Evolutionary conservation across 2,113 vertebrate genomes (phyloP), one percentile per base, ranked within the genome.

Genomic region (Lophius piscatorius): DNA sequence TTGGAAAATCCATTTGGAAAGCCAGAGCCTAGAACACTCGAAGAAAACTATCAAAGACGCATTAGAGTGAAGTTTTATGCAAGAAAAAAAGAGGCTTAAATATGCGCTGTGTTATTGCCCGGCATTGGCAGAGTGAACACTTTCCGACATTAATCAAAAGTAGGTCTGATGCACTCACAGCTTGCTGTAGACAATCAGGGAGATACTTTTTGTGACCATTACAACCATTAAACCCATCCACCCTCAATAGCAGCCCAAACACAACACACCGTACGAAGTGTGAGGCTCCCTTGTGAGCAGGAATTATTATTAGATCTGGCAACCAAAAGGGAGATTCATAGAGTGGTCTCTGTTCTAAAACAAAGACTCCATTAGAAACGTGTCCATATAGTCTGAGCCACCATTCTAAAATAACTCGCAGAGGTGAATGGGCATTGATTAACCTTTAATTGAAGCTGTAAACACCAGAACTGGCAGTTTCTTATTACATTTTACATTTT

Each of bases 141-240:
- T 78, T 84, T 88, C 80, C 81, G 74, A 80, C 78, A 89, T 86
- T 72, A 74, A 83, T 87, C 77, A 81, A 67, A 85, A 71, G 66
- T 55, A 40, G 69, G 74, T 44, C 36, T 62, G 55, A 62, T 77
- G 51, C 59, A 57, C 68, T 86, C 72, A 22, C 62, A 76, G 74
- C 66, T 35, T 41, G 70, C 50, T 74, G 52, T 6, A 68, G 70
- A 64, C 75, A 71, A 81, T 84, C 78, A 76, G 64, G 67, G 59
- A 77, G 48, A 55, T 52, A 62, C 63, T 81, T 81, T 65, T 80
- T 45, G 14, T 34, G 56, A 76, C 62, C 79, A 78, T 77, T 65
- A 44, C 65, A 71, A 50, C 35, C 1, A 74, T 81, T 79, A 80
- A 70, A 83, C 40, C 42, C 28, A 49, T 51, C 74, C 66, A 68